phyloP scores from a whole-genome alignment of 1,140 invertebrate species.

The Capitella teleta region DNA sequence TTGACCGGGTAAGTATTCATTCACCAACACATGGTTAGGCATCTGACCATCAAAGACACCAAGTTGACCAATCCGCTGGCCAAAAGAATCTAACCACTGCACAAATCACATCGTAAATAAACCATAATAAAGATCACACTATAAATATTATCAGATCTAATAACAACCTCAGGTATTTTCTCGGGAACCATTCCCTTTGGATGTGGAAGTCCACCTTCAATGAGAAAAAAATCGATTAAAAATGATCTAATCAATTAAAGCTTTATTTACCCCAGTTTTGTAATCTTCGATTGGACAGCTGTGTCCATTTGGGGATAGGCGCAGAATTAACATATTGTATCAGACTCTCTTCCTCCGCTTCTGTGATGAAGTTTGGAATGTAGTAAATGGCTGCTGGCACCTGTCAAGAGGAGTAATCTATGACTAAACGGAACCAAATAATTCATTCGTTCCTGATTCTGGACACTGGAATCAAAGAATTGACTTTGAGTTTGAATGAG shows the following conservation, averaged over 20 bases:
- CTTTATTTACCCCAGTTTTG: slow-evolving; percentile 79
- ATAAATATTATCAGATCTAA: neutral
- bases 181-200: slow-evolving; percentile 90
- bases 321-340: slow-evolving; percentile 55
- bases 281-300: slow-evolving; percentile 73
- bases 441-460: no score
- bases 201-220: slow-evolving; percentile 65
- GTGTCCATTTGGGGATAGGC: slow-evolving; percentile 93
- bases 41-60: slow-evolving; percentile 61
- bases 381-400: slow-evolving; percentile 66
- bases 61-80: slow-evolving; percentile 60
- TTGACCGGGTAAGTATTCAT: slow-evolving; percentile 87
- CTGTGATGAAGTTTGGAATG: slow-evolving; percentile 79
- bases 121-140: neutral
- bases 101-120: slow-evolving; percentile 12
- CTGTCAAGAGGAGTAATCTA: slow-evolving; percentile 42
- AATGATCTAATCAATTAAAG: neutral
- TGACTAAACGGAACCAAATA: no score
- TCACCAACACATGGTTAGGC: slow-evolving; percentile 90
- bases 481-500: no score
- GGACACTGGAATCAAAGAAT: no score
- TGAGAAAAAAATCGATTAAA: slow-evolving; percentile 6
- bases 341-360: slow-evolving; percentile 66
- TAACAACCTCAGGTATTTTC: slow-evolving; percentile 54
- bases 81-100: slow-evolving; percentile 67